Percentiles rank a stretch among this genome's conserved stretches.
Conservation (phyloP, 2,113 vertebrate genomes). For the Neomonachus schauinslandi region DNA sequence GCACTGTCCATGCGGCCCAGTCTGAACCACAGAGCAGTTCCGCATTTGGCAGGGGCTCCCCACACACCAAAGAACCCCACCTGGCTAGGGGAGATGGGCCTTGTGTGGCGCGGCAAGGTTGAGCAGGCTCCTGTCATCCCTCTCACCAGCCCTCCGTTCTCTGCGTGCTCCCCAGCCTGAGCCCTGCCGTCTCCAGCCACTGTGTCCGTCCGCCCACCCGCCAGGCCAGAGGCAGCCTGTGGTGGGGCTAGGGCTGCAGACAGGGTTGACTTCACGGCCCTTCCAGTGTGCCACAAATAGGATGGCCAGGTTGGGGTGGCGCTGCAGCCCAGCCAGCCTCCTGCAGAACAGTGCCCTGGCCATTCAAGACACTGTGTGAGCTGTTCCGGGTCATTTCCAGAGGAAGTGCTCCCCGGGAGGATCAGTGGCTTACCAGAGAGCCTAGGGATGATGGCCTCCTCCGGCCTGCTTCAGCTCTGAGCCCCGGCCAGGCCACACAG, state of each 20-base stretch:
- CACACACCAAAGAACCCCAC: background rate
- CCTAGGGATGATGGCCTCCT: background rate
- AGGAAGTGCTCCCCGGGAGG: background rate
- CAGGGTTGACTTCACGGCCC: background rate
- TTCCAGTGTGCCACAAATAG: background rate
- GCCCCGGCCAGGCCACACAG: background rate
- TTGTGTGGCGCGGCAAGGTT: background rate
- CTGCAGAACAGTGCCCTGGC: background rate
- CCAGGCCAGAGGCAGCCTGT: background rate
- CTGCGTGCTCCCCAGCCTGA: background rate
- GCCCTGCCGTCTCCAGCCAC: too few species aligned
- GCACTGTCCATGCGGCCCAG: too few species aligned
- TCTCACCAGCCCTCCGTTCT: background rate
- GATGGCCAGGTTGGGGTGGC: background rate
- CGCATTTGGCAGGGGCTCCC: background rate
- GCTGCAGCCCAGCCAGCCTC: background rate
- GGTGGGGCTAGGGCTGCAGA: background rate
- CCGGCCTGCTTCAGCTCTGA: background rate
- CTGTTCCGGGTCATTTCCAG: background rate
- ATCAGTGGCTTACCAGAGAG: background rate
- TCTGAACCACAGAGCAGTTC: background rate
- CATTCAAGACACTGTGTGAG: rapidly evolving
- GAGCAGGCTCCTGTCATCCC: background rate
- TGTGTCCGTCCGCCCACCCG: background rate
- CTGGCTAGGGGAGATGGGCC: background rate